These are phyloP conservation scores for Dolichotis patagonum DNA, from an alignment of 2,113 vertebrate species.

Conservation along the genomic window DNA sequence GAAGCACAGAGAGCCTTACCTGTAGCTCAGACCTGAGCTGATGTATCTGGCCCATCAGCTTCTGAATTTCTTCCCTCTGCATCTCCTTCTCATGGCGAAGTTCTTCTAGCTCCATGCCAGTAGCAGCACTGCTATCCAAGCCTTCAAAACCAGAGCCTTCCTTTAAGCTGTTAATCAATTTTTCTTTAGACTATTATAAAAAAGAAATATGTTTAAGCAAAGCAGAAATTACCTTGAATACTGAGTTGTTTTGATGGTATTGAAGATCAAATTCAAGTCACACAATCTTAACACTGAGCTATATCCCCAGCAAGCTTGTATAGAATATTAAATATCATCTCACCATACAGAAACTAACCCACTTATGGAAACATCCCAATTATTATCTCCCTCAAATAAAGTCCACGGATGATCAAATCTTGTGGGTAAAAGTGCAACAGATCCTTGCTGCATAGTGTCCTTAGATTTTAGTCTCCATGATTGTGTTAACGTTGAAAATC, in stretches of 20 bases:
- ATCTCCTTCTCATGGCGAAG: conserved; percentile 95
- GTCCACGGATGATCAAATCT: neutral
- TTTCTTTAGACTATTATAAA: conserved; percentile 95
- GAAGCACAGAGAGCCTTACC: conserved; percentile 76
- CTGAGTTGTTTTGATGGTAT: neutral
- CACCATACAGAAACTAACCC: neutral
- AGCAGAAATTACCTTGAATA: neutral
- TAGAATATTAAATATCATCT: neutral
- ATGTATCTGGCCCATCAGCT: conserved; percentile 93
- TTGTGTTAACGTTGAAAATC: neutral
- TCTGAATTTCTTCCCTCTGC: conserved; percentile 96
- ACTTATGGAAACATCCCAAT: neutral
- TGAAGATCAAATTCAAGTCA: neutral
- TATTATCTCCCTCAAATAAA: neutral
- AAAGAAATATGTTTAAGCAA: conserved; percentile 53
- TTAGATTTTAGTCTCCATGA: neutral
- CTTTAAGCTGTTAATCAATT: conserved; percentile 98
- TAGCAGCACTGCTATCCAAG: conserved; percentile 89
- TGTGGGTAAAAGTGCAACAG: neutral
- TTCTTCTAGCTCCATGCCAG: conserved; percentile 94
- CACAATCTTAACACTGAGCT: neutral
- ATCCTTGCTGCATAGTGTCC: neutral
- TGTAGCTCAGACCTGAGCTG: conserved; percentile 93
- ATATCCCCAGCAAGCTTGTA: neutral
- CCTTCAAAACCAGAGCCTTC: conserved; percentile 97